phyloP scores from a whole-genome alignment of 2,113 vertebrate species.

The Ochotona curzoniae region DNA sequence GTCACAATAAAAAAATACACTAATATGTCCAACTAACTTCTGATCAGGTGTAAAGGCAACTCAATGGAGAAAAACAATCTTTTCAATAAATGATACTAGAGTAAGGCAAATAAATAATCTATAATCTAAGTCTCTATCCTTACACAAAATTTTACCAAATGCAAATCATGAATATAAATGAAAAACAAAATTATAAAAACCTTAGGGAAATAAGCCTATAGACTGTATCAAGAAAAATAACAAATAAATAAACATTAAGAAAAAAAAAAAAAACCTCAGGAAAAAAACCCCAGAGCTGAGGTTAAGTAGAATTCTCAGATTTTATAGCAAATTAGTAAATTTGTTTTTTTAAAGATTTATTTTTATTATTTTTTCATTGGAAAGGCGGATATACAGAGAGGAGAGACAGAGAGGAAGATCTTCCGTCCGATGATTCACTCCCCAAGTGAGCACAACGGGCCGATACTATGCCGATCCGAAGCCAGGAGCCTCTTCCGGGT shows the following conservation, averaged over 20 bases:
- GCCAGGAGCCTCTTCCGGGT: too few relatives aligned
- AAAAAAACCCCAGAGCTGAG: not conserved
- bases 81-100: slow-evolving; percentile 6
- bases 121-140: not conserved
- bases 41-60: not conserved
- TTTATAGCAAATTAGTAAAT: not conserved
- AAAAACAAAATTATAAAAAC: not conserved
- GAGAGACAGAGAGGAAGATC: too few relatives aligned
- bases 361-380: too few relatives aligned
- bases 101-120: not conserved
- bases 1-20: not conserved
- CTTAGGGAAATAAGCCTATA: not conserved
- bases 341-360: too few relatives aligned
- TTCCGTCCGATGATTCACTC: too few relatives aligned
- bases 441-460: too few relatives aligned
- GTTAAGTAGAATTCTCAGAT: not conserved
- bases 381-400: too few relatives aligned
- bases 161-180: not conserved
- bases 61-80: not conserved
- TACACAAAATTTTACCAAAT: not conserved
- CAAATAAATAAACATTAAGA: too few relatives aligned
- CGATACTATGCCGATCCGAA: too few relatives aligned
- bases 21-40: not conserved
- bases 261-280: not conserved
- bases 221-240: too few relatives aligned